phyloP scores from a whole-genome alignment of 2,113 vertebrate genomes.

The Camelus dromedarius region DNA sequence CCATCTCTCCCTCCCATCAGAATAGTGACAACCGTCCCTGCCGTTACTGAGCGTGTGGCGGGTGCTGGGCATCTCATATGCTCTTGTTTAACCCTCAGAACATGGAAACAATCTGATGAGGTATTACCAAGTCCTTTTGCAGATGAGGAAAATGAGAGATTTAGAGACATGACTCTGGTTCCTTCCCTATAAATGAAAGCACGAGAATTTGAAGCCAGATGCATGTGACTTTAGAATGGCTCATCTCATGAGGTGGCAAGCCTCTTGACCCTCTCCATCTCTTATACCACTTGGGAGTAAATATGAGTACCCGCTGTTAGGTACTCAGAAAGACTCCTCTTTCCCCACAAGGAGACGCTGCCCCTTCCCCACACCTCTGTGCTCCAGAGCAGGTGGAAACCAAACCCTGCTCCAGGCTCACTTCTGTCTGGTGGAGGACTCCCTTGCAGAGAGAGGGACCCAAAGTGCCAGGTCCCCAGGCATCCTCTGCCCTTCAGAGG shows the following conservation, averaged over 20 bases:
- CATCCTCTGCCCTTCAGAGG: neutral
- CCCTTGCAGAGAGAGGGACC: neutral
- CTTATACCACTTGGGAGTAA: neutral
- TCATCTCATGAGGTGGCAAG: neutral
- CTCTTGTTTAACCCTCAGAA: neutral
- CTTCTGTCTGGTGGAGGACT: no score
- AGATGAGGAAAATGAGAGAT: neutral
- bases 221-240: neutral
- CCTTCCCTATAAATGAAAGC: neutral
- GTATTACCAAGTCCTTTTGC: neutral
- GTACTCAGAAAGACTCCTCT: neutral
- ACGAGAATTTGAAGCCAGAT: neutral
- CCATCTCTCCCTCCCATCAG: neutral
- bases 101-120: neutral
- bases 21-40: neutral
- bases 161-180: neutral
- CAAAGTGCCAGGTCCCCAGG: neutral
- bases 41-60: neutral
- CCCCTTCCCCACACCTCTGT: rapidly evolving
- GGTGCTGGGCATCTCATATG: neutral
- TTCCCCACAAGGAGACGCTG: neutral
- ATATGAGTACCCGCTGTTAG: neutral
- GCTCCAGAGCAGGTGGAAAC: neutral
- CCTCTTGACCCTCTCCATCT: neutral
- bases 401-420: rapidly evolving